Conservation (phyloP, 1,140 invertebrate species). For the Penaeus indicus region DNA sequence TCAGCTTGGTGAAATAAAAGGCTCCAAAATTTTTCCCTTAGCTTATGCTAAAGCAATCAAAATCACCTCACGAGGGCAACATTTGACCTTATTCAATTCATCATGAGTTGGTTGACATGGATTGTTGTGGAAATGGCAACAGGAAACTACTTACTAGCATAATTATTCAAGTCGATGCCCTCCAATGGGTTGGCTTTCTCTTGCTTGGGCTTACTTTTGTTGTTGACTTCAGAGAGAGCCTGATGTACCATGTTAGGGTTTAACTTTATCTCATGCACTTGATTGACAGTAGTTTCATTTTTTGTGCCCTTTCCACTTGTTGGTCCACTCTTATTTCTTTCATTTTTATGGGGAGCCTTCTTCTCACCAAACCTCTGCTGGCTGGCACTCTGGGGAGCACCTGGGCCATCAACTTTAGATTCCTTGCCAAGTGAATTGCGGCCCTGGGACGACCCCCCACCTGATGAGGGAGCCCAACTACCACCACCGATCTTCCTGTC, state of each 20-base stretch:
- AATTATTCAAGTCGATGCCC: conserved; percentile 74
- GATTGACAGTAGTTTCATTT: conserved; percentile 73
- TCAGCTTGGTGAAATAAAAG: conserved; percentile 65
- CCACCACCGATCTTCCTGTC: conserved; percentile 54
- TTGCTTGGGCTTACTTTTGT: conserved; percentile 73
- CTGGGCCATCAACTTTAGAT: conserved; percentile 51
- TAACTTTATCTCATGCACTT: conserved; percentile 76
- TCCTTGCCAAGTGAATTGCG: conserved; percentile 59
- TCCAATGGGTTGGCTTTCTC: conserved; percentile 72
- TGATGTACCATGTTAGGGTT: conserved; percentile 76
- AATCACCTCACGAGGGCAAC: conserved; percentile 35
- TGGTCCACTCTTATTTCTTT: conserved; percentile 57
- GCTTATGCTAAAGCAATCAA: conserved; percentile 61
- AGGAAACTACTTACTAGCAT: conserved; percentile 72
- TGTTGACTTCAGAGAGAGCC: conserved; percentile 74
- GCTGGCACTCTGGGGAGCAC: conserved; percentile 56
- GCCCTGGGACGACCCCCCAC: conserved; percentile 56
- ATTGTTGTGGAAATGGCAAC: conserved; percentile 62
- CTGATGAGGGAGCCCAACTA: conserved; percentile 48
- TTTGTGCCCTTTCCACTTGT: conserved; percentile 64
- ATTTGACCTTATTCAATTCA: conserved; percentile 50
- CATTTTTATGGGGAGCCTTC: conserved; percentile 60
- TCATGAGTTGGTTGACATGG: conserved; percentile 55
- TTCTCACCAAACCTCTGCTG: conserved; percentile 61
- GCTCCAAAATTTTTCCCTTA: conserved; percentile 58